Conservation (phyloP, 2,113 vertebrate species). For the Chrysemys picta region DNA sequence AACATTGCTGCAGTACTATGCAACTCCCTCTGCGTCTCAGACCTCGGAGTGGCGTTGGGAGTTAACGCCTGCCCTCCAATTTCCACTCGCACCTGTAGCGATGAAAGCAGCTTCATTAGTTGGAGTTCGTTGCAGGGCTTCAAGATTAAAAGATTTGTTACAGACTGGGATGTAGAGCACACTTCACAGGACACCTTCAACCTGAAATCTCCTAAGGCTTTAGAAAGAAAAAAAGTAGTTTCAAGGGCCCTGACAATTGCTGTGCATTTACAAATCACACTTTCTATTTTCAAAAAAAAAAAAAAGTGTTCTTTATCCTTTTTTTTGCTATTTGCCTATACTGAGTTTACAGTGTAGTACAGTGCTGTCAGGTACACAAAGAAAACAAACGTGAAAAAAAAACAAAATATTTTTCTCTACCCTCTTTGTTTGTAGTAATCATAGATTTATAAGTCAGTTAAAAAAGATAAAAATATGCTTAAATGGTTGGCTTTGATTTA, state of each 20-base stretch:
- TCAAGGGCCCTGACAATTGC: no score
- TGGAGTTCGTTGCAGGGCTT: neutral
- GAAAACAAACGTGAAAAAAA: neutral
- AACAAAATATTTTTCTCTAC: no score
- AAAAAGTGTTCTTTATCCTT: neutral
- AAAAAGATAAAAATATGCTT: neutral
- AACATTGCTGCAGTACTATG: neutral
- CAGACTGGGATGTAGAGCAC: neutral
- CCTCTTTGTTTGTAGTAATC: neutral
- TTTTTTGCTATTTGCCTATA: neutral
- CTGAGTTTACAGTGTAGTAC: no score
- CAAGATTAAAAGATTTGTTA: neutral
- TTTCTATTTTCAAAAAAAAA: neutral
- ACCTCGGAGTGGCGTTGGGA: neutral
- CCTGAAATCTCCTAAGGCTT: neutral
- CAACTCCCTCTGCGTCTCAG: neutral
- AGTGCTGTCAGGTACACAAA: neutral
- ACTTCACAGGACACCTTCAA: neutral
- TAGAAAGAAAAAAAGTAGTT: neutral
- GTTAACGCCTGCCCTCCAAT: neutral
- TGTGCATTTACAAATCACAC: no score
- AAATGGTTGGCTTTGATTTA: neutral
- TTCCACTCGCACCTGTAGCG: neutral
- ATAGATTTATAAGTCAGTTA: neutral
- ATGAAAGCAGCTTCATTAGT: neutral